These are phyloP conservation scores for Scaptomyza hsui DNA, from an alignment of 1,140 invertebrate genomes.

Conservation along the genomic window DNA sequence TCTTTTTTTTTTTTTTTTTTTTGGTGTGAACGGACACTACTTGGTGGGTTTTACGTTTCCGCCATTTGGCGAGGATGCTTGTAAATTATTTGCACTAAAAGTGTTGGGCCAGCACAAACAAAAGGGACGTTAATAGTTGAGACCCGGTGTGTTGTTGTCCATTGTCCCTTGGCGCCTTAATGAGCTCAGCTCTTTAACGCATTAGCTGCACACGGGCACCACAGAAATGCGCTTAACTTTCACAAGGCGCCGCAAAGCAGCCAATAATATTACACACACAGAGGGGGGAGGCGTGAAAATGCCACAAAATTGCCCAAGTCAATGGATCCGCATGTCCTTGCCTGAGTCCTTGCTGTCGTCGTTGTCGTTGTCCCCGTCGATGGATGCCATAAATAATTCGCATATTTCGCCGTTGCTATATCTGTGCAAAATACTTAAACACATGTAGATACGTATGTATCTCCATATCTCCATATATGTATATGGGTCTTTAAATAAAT, in stretches of 20 bases:
- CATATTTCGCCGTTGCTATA: slow-evolving; percentile 44
- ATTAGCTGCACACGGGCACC: slow-evolving; percentile 46
- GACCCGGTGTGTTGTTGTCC: not conserved
- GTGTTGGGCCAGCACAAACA: slow-evolving; percentile 53
- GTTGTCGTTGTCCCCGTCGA: slow-evolving; percentile 34
- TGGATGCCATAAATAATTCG: slow-evolving; percentile 66
- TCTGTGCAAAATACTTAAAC: too few relatives aligned
- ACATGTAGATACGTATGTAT: slow-evolving; percentile 2
- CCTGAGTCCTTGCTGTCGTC: too few relatives aligned
- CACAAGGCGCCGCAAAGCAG: slow-evolving; percentile 34
- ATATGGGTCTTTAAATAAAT: slow-evolving; percentile 29
- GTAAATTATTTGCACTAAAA: slow-evolving; percentile 66
- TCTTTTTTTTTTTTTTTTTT: too few relatives aligned
- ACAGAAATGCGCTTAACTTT: slow-evolving; percentile 53
- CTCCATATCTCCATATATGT: not conserved
- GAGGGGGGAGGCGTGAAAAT: slow-evolving; percentile 32
- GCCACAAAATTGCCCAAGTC: slow-evolving; percentile 35
- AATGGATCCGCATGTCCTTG: slow-evolving; percentile 4
- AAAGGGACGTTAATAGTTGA: slow-evolving; percentile 62
- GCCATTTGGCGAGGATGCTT: slow-evolving; percentile 33
- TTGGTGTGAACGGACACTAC: slow-evolving; percentile 61
- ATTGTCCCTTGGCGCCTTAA: slow-evolving; percentile 43
- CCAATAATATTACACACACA: slow-evolving; percentile 50
- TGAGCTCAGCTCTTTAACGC: slow-evolving; percentile 71
- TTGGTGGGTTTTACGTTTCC: slow-evolving; percentile 45